These are phyloP conservation scores for Cataglyphis cursor DNA, from an alignment of 2,888 invertebrate species.

Conservation along the genomic window DNA sequence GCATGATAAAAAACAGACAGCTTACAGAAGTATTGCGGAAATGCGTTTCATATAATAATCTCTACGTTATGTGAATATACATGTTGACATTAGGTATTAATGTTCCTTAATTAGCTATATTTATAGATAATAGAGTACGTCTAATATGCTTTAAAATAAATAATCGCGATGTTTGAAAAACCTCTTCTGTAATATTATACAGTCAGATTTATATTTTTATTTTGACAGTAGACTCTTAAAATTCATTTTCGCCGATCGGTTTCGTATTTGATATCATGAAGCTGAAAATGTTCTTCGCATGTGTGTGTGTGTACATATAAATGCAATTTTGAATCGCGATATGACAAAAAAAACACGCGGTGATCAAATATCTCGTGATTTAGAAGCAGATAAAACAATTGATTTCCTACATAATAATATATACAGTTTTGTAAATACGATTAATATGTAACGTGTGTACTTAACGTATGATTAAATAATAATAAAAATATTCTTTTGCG, in stretches of 20 bases:
- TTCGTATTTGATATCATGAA: constrained; percentile 39
- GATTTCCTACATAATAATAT: constrained; percentile 3
- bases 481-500: background rate
- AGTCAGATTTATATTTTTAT: constrained; percentile 45
- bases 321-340: constrained; percentile 13
- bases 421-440: background rate
- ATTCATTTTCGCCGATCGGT: constrained; percentile 48
- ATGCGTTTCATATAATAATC: background rate
- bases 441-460: background rate
- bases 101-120: constrained; percentile 16
- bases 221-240: constrained; percentile 43
- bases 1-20: constrained; percentile 27
- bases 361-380: constrained; percentile 35
- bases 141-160: background rate
- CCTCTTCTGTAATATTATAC: constrained; percentile 3
- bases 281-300: constrained; percentile 24
- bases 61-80: background rate
- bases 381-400: constrained; percentile 9
- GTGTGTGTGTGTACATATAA: constrained; percentile 2
- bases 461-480: background rate
- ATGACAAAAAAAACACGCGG: constrained; percentile 23
- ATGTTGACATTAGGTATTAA: background rate
- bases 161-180: constrained; percentile 2
- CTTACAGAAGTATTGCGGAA: background rate
- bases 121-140: background rate